Evolutionary conservation across 2,888 invertebrate genomes (phyloP).

Genomic region (Euspilapteryx auroguttella): DNA sequence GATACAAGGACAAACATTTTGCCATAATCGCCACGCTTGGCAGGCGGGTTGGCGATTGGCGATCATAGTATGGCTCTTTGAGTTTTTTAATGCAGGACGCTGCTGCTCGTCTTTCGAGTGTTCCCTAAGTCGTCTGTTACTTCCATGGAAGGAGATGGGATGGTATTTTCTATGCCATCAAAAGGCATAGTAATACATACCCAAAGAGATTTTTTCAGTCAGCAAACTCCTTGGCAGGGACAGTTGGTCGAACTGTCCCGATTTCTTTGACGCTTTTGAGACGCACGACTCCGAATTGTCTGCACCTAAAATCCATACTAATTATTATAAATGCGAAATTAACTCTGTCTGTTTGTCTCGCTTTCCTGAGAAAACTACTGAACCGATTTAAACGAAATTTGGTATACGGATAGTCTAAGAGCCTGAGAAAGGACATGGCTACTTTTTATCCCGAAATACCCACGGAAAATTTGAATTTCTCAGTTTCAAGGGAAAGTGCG

Average conservation of each 20-base stretch:
- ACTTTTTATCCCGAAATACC: no score
- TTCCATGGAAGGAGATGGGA: not conserved
- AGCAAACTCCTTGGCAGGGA: slow-evolving; percentile 73
- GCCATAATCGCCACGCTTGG: not conserved
- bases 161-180: no score
- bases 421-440: no score
- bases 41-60: not conserved
- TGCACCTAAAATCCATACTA: slow-evolving; percentile 19
- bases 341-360: no score
- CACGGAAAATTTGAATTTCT: no score
- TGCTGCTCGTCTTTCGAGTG: not conserved
- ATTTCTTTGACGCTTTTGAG: slow-evolving; percentile 41
- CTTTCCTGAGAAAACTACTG: no score
- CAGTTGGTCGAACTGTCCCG: slow-evolving; percentile 72
- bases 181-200: slow-evolving; percentile 17
- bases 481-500: no score
- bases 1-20: not conserved
- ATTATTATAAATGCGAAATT: slow-evolving; percentile 1
- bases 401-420: no score
- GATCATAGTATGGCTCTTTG: not conserved
- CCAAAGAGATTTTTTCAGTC: slow-evolving; percentile 67
- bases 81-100: not conserved
- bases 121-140: not conserved
- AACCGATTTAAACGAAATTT: no score
- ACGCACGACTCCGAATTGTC: slow-evolving; percentile 44